Percentiles rank a stretch among this genome's conserved stretches.
Conservation (phyloP, 2,888 invertebrate genomes). For the Aspidiotus destructor region DNA sequence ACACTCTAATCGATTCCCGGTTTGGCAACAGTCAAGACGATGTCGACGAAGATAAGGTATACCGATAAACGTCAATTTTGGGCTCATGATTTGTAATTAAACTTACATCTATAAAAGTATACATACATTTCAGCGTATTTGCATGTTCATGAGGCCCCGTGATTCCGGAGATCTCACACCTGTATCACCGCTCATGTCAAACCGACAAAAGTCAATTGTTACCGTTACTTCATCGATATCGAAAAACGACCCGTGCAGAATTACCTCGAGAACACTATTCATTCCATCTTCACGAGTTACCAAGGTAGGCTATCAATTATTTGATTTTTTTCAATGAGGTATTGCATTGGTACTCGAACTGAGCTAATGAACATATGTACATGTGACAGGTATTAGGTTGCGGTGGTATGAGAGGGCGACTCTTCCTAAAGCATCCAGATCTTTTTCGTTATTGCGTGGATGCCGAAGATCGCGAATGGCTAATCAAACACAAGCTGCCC, state of each 20-base stretch:
- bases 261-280: slow-evolving; percentile 62
- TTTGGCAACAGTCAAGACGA: slow-evolving; percentile 34
- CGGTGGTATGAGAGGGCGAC: slow-evolving; percentile 48
- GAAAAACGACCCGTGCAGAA: slow-evolving; percentile 52
- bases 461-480: slow-evolving; percentile 70
- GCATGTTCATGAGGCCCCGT: slow-evolving; percentile 52
- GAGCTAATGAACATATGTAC: background rate
- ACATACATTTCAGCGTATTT: slow-evolving; percentile 38
- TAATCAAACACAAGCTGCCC: slow-evolving; percentile 62
- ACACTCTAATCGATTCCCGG: slow-evolving; percentile 34
- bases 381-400: slow-evolving; percentile 34
- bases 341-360: background rate
- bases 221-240: slow-evolving; percentile 52
- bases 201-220: slow-evolving; percentile 14
- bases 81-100: background rate
- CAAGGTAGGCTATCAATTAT: slow-evolving; percentile 36
- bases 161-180: slow-evolving; percentile 55
- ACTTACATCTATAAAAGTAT: background rate
- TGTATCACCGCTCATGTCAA: slow-evolving; percentile 39
- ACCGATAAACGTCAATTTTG: background rate
- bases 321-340: background rate
- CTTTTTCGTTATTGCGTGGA: slow-evolving; percentile 68
- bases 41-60: slow-evolving; percentile 22
- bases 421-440: slow-evolving; percentile 54
- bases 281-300: slow-evolving; percentile 50